A percentile compares a stretch with the other conserved stretches of the same genome.
Conservation (phyloP, 2,888 invertebrate genomes). For the Parascotia fuliginaria region DNA sequence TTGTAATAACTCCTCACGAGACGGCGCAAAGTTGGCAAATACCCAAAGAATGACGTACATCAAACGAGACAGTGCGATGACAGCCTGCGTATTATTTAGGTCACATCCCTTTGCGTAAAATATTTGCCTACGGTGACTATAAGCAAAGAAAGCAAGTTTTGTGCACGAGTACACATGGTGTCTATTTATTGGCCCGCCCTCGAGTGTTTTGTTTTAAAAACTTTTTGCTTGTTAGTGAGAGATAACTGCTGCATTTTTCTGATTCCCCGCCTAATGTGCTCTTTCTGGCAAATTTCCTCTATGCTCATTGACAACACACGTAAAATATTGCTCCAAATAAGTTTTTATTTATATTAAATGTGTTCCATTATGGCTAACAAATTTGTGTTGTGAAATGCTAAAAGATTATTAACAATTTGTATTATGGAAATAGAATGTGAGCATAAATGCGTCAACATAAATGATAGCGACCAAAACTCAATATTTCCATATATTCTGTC, state of each 20-base stretch:
- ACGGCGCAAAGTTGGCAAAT: conserved; percentile 11
- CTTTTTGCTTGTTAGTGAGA: conserved; percentile 39
- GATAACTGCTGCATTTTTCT: conserved; percentile 43
- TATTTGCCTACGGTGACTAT: conserved; percentile 24
- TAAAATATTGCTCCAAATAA: not conserved
- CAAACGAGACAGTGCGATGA: conserved; percentile 16
- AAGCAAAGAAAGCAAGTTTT: conserved; percentile 17
- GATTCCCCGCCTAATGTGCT: conserved; percentile 50
- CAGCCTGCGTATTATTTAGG: conserved; percentile 22
- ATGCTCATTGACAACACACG: conserved; percentile 19
- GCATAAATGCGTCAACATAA: conserved; percentile 16
- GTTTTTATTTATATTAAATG: not conserved
- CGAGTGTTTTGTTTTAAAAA: conserved; percentile 39
- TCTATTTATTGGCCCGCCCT: conserved; percentile 21
- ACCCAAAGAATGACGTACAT: conserved; percentile 14
- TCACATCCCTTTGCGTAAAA: conserved; percentile 26
- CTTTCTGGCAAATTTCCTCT: conserved; percentile 38
- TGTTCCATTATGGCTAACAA: too few relatives aligned
- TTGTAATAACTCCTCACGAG: conserved; percentile 3
- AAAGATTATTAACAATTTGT: not conserved
- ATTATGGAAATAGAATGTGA: conserved; percentile 10
- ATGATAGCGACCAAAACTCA: conserved; percentile 15
- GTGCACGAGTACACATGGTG: conserved; percentile 16
- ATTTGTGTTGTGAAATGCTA: not conserved
- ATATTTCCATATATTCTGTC: conserved; percentile 34